Conservation (phyloP, 2,797 vertebrate genomes). For the Geotrypetes seraphini region DNA sequence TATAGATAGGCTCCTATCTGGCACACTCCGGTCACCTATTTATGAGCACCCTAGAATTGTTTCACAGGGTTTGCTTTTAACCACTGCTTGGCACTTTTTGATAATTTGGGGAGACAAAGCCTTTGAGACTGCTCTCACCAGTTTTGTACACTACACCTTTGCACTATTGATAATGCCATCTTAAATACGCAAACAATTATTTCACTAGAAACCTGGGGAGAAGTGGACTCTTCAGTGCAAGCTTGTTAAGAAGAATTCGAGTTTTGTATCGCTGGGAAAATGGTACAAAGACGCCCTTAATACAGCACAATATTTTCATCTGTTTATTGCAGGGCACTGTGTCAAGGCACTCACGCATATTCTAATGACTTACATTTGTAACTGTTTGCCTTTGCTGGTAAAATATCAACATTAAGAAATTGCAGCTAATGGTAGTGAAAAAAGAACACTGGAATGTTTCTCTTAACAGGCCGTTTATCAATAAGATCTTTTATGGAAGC, state of each 20-base stretch:
- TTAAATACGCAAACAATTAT: too few species aligned
- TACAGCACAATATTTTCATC: conserved; percentile 29
- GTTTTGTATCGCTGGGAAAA: conserved; percentile 32
- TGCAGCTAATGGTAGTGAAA: conserved; percentile 30
- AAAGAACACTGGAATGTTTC: conserved; percentile 16
- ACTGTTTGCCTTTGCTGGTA: conserved; percentile 29
- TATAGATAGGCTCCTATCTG: too few species aligned
- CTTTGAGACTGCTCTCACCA: too few species aligned
- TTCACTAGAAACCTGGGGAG: too few species aligned
- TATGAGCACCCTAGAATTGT: too few species aligned
- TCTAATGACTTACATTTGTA: conserved; percentile 34
- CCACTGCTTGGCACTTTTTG: too few species aligned
- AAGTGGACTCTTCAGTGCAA: conserved; percentile 24
- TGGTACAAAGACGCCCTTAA: conserved; percentile 24
- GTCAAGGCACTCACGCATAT: conserved; percentile 13
- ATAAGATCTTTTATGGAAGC: conserved; percentile 19
- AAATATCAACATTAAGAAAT: conserved; percentile 31
- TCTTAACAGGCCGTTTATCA: conserved; percentile 19
- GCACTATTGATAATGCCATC: too few species aligned
- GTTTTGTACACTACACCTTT: too few species aligned
- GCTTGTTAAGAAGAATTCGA: conserved; percentile 19
- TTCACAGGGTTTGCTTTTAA: too few species aligned
- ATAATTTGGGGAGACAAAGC: too few species aligned
- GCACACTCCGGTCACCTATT: too few species aligned
- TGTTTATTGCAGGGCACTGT: conserved; percentile 31